Base-by-base conservation (phyloP, 2,797 vertebrate species). In the Lepus townsendii region DNA sequence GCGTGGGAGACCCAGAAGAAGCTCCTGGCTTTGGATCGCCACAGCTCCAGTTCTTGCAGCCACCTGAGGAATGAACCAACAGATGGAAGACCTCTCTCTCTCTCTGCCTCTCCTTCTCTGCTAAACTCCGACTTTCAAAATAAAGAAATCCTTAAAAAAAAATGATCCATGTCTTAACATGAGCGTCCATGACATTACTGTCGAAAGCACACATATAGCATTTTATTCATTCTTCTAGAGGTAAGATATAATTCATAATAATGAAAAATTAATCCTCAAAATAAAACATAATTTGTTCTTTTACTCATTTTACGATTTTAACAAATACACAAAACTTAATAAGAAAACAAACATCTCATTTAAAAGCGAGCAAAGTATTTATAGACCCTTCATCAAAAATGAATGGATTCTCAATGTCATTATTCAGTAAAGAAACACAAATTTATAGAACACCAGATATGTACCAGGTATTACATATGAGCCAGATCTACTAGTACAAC, bases 381-480 rank as follows among this genome's bases (percentile, higher is more conserved):
- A 8, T 19, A 73, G 24, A 66, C 27, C 65, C 38, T 65, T 65
- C 1, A 30, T 63, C 63, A 62, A 90, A 57, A 57, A 92, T 13
- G 14, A 16, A 19, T 82, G 50, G 9, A 57, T 57, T 57, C 19
- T 19, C 42, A 42, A 42, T 42, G 42, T 68, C 79, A 77, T 83
- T 93, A 83, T 65, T 72, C 54, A 65, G 24, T 72, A 47, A 12
- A 20, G 16, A 93, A 83, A 94, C 27, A 71, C 7, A 84, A 85
- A 89, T 69, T 77, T 35, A 73, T 19, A 24, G n/a, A 92, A 52
- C 17, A 65, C 10, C 30, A 60, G 47, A 35, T 79, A 50, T 42
- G 35, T n/a, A n/a, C 26, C 63, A 90, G 24, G 50, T 26, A 88
- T 42, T 83, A 4, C n/a, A 80, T 60, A 10, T 77, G 32, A 95